These are phyloP conservation scores for Catonia carolina DNA, from an alignment of 2,888 invertebrate genomes.

Conservation along the genomic window DNA sequence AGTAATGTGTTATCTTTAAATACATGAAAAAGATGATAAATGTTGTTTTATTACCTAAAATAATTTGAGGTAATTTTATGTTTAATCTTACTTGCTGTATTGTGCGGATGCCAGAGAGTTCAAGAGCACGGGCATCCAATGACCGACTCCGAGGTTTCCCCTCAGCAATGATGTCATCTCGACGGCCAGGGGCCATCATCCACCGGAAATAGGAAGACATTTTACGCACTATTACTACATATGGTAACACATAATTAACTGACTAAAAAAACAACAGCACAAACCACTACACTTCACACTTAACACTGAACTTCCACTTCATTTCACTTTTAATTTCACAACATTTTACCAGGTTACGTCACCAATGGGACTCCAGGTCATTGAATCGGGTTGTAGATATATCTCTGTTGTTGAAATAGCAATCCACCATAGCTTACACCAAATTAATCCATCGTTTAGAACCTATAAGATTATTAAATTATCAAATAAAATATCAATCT, in stretches of 20 bases:
- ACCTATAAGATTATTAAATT: too few species aligned
- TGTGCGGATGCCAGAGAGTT: conserved; percentile 58
- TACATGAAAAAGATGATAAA: too few species aligned
- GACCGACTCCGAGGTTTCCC: conserved; percentile 64
- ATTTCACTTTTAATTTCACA: neutral
- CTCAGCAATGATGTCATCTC: conserved; percentile 50
- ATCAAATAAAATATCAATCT: too few species aligned
- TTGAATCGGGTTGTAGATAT: too few species aligned
- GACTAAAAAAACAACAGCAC: neutral
- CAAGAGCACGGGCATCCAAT: conserved; percentile 62
- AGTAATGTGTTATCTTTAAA: too few species aligned
- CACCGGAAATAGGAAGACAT: conserved; percentile 65
- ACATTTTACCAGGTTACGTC: neutral
- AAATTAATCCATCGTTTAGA: too few species aligned
- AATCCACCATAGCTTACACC: too few species aligned
- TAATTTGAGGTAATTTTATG: neutral
- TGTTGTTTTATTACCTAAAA: too few species aligned
- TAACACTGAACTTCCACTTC: neutral
- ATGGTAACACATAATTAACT: neutral
- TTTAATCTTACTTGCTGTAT: conserved; percentile 47
- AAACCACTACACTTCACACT: neutral
- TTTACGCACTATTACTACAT: conserved; percentile 29
- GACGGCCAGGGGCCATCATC: conserved; percentile 46
- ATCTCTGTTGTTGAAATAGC: too few species aligned
- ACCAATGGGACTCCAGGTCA: too few species aligned